phyloP scores from a whole-genome alignment of 2,113 vertebrate species.

The Stomatorhinus ivindoensis region DNA sequence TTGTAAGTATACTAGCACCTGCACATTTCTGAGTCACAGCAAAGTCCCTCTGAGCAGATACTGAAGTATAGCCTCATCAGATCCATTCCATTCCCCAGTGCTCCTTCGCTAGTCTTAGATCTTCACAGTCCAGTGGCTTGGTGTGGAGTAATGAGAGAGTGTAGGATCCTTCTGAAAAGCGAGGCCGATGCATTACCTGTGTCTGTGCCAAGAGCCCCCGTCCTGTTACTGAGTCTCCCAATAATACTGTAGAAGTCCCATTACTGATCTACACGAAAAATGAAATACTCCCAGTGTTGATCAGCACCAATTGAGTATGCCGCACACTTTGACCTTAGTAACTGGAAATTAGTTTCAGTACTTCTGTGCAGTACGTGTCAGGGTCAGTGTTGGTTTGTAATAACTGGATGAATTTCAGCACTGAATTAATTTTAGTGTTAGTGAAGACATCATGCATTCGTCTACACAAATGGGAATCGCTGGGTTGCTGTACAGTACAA shows the following conservation, averaged over 20 bases:
- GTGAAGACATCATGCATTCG: not conserved
- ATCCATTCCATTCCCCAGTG: not conserved
- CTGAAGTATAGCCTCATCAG: not conserved
- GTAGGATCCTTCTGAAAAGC: not conserved
- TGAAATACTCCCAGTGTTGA: not conserved
- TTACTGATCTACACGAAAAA: not conserved
- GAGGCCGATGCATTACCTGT: not conserved
- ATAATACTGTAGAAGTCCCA: not conserved
- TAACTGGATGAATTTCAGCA: not conserved
- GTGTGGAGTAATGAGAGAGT: not conserved
- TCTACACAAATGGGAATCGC: not conserved
- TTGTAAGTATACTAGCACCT: not conserved
- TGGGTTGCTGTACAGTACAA: not conserved
- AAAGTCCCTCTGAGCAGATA: not conserved
- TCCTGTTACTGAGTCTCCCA: not conserved
- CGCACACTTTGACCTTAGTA: not conserved
- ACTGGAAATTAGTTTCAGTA: not conserved
- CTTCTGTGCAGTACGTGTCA: not conserved
- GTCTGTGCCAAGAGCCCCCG: not conserved
- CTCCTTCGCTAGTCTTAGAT: not conserved
- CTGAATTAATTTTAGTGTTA: not conserved
- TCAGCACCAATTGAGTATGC: not conserved
- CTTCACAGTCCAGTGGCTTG: not conserved
- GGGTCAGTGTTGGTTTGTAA: not conserved
- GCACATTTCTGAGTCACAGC: not conserved